Percentiles rank a stretch among this genome's conserved stretches.
Conservation (phyloP, 2,797 vertebrate species). For the Sebastes wilsoni region DNA sequence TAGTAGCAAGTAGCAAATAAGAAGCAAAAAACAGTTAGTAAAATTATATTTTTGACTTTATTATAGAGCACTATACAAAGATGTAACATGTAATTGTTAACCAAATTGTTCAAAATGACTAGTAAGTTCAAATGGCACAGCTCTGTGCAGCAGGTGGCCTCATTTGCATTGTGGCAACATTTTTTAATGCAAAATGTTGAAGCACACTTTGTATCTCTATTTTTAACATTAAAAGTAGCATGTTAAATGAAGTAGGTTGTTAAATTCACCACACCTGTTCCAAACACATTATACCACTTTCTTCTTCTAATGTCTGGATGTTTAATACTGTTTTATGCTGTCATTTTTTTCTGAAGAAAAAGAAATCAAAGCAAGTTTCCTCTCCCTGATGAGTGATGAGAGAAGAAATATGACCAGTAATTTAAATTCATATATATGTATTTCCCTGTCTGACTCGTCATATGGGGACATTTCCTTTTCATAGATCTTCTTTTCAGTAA, state of each 20-base stretch:
- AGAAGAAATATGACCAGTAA: neutral
- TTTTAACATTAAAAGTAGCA: neutral
- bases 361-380: neutral
- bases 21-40: neutral
- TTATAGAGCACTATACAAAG: neutral
- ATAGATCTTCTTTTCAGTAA: slow-evolving; percentile 2
- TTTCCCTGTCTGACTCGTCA: slow-evolving; percentile 1
- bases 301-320: neutral
- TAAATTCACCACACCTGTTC: neutral
- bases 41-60: neutral
- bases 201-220: neutral
- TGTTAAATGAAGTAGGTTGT: neutral
- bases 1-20: neutral
- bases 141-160: neutral
- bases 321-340: neutral
- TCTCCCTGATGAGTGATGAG: neutral
- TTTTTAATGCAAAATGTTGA: neutral
- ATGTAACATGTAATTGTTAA: neutral
- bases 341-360: neutral
- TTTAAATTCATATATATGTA: neutral
- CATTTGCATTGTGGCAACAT: neutral
- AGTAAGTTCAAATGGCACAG: neutral
- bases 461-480: neutral
- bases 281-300: neutral
- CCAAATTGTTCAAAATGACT: neutral